These are phyloP conservation scores for Hepsetus odoe DNA, from an alignment of 2,113 vertebrate genomes.

Conservation along the genomic window DNA sequence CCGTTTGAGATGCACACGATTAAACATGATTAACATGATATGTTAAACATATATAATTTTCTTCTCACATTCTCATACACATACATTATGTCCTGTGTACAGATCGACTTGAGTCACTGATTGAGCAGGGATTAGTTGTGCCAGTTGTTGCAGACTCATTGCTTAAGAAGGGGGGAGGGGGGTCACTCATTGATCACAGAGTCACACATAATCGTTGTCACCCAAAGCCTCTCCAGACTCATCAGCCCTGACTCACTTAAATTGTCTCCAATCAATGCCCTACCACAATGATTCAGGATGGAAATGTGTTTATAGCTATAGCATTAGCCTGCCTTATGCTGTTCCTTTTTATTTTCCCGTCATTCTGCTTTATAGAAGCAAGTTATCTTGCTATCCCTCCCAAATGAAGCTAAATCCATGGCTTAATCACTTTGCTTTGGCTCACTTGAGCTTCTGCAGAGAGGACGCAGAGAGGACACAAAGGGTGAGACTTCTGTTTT, in stretches of 20 bases:
- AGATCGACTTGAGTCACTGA: background rate
- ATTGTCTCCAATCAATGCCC: conserved; percentile 2
- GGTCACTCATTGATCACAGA: background rate
- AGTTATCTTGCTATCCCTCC: background rate
- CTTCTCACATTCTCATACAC: background rate
- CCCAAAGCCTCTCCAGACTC: background rate
- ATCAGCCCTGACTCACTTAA: conserved; percentile 7
- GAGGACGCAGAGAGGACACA: background rate
- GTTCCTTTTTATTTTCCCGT: background rate
- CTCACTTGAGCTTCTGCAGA: conserved; percentile 6
- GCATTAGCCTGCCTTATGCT: conserved; percentile 9
- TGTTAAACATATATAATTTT: no score
- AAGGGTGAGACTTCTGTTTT: background rate
- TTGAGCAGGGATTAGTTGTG: background rate
- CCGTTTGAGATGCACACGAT: no score
- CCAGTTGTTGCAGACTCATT: conserved; percentile 35
- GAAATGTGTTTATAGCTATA: conserved; percentile 16
- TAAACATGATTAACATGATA: no score
- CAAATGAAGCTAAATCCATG: conserved; percentile 26
- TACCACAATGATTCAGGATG: conserved; percentile 10
- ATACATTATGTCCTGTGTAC: background rate
- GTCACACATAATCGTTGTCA: background rate
- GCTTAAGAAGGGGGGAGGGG: conserved; percentile 10
- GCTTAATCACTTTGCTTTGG: conserved; percentile 20
- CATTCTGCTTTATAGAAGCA: conserved; percentile 25